A percentile compares a stretch with the other conserved stretches of the same genome.
These are phyloP conservation scores for Papilio demoleus DNA, from an alignment of 2,888 invertebrate genomes.

Conservation along the genomic window DNA sequence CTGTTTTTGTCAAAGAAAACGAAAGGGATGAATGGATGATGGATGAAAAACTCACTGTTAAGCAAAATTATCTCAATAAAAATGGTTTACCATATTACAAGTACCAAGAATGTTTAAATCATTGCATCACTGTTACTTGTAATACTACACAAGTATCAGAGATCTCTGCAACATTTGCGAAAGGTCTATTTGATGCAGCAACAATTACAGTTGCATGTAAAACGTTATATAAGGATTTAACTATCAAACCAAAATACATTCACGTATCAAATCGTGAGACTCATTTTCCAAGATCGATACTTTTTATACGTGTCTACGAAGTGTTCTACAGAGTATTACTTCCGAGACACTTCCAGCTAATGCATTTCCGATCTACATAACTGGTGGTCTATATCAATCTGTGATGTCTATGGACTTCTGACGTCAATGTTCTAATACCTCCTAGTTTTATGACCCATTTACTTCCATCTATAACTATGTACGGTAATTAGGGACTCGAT, in stretches of 20 bases:
- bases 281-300: slow-evolving; percentile 11
- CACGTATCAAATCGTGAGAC: slow-evolving; percentile 17
- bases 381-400: not conserved
- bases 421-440: not conserved
- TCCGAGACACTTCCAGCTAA: not conserved
- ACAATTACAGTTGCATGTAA: slow-evolving; percentile 32
- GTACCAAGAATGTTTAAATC: slow-evolving; percentile 4
- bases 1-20: no score
- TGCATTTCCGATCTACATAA: not conserved
- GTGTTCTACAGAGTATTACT: not conserved
- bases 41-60: no score
- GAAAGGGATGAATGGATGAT: no score
- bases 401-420: not conserved
- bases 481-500: no score
- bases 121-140: not conserved
- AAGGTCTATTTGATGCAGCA: slow-evolving; percentile 28
- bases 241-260: slow-evolving; percentile 3
- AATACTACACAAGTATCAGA: not conserved
- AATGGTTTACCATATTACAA: not conserved
- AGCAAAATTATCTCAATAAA: not conserved
- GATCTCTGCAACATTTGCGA: slow-evolving; percentile 17
- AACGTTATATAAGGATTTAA: slow-evolving; percentile 22
- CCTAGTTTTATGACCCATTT: not conserved
- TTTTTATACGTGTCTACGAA: not conserved
- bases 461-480: no score